phyloP scores from a whole-genome alignment of 1,140 invertebrate genomes.

The Ips nitidus region DNA sequence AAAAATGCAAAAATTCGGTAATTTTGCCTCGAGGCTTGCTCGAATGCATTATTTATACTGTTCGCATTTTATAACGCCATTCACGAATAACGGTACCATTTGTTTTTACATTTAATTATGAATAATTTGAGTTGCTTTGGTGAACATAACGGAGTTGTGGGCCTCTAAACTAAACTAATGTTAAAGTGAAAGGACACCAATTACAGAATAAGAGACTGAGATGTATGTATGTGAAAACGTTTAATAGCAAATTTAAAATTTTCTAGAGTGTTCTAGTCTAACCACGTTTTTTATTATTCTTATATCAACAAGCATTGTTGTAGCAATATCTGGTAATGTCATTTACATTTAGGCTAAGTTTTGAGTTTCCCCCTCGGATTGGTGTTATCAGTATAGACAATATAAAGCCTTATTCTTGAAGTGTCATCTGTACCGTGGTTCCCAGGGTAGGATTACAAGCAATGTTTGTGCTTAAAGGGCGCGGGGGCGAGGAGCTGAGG shows the following conservation, averaged over 20 bases:
- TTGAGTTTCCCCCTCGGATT: no score
- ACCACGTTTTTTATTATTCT: no score
- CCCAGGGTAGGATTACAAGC: conserved; percentile 34
- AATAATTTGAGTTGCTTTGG: conserved; percentile 19
- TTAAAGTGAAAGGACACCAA: no score
- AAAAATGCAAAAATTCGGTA: conserved; percentile 18
- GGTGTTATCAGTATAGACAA: no score
- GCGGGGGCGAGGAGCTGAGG: conserved; percentile 23
- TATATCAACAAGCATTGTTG: no score
- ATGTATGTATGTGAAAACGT: no score
- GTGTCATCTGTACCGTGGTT: conserved; percentile 27
- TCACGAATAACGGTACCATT: conserved; percentile 4
- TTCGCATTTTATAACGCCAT: conserved; percentile 11
- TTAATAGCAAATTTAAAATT: no score
- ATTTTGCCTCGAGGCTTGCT: not conserved
- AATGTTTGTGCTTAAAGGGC: conserved; percentile 27
- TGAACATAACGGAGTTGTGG: conserved; percentile 12
- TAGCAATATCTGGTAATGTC: no score
- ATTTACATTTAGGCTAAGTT: no score
- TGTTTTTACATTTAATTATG: conserved; percentile 10
- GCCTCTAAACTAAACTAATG: no score
- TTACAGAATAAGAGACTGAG: no score
- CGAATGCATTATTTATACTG: conserved; percentile 14
- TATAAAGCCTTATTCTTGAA: not conserved
- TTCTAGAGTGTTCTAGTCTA: no score